phyloP scores from a whole-genome alignment of 2,113 vertebrate genomes.

The Varanus komodoensis region DNA sequence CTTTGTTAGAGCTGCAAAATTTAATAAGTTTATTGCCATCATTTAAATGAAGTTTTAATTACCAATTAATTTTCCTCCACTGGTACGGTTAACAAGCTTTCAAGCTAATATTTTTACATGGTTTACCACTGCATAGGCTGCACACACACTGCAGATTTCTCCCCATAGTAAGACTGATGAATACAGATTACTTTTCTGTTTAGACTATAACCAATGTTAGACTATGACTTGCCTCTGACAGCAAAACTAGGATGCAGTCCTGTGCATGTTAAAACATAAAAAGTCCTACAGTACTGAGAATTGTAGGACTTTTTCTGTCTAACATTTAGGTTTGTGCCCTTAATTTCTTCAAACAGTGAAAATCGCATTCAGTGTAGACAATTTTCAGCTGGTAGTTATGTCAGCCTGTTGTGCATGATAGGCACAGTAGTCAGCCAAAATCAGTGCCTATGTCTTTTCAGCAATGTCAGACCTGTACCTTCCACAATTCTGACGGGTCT shows the following conservation, averaged over 20 bases:
- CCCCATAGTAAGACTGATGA: background rate
- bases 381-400: no score
- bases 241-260: background rate
- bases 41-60: background rate
- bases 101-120: background rate
- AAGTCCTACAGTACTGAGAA: no score
- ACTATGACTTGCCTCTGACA: background rate
- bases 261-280: no score
- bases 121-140: background rate
- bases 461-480: background rate
- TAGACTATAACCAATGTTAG: background rate
- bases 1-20: background rate
- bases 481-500: background rate
- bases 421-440: background rate
- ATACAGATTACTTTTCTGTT: background rate
- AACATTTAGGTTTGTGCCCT: no score
- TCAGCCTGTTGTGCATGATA: no score
- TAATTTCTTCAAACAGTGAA: background rate
- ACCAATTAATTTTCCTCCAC: background rate
- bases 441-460: background rate
- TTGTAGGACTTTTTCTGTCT: no score
- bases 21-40: background rate
- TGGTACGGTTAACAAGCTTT: background rate
- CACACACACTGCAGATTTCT: background rate
- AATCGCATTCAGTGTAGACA: background rate